Conservation (phyloP, 2,113 vertebrate species). For the Sebastes schlegelii region DNA sequence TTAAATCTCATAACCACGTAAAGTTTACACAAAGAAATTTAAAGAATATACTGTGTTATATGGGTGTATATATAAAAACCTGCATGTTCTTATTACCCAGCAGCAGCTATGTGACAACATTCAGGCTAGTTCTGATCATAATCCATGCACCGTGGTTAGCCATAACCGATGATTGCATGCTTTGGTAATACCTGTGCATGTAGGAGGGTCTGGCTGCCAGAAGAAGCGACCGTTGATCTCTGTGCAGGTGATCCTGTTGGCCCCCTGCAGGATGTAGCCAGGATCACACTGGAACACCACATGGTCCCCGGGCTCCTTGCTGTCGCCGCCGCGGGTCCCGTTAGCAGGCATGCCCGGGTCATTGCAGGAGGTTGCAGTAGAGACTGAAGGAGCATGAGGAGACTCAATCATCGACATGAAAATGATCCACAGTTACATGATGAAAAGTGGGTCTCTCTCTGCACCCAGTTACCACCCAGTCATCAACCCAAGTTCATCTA, state of each 20-base stretch:
- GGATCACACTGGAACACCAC: slow-evolving; percentile 96
- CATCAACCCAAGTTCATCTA: background rate
- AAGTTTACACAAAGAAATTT: background rate
- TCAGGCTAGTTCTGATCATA: slow-evolving; percentile 1
- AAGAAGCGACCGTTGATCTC: slow-evolving; percentile 96
- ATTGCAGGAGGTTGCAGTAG: slow-evolving; percentile 97
- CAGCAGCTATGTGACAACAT: too few species aligned
- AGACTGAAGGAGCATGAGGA: slow-evolving; percentile 83
- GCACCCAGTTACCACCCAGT: background rate
- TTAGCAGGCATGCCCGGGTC: slow-evolving; percentile 96
- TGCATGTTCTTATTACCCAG: background rate
- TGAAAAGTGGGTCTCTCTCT: slow-evolving; percentile 14
- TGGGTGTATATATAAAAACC: background rate
- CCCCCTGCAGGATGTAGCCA: slow-evolving; percentile 93
- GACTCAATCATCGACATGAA: slow-evolving; percentile 14
- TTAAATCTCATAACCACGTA: background rate
- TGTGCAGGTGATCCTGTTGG: slow-evolving; percentile 92
- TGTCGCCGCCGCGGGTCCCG: slow-evolving; percentile 93
- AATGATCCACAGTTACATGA: background rate
- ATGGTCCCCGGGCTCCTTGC: slow-evolving; percentile 92
- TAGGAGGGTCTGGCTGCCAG: slow-evolving; percentile 97
- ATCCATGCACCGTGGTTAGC: background rate
- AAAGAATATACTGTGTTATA: background rate
- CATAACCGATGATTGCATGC: background rate
- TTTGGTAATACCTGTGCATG: slow-evolving; percentile 87